Evolutionary conservation across 2,888 invertebrate genomes (phyloP), one percentile per base, ranked within the genome.

Genomic region (Cepaea hortensis): DNA sequence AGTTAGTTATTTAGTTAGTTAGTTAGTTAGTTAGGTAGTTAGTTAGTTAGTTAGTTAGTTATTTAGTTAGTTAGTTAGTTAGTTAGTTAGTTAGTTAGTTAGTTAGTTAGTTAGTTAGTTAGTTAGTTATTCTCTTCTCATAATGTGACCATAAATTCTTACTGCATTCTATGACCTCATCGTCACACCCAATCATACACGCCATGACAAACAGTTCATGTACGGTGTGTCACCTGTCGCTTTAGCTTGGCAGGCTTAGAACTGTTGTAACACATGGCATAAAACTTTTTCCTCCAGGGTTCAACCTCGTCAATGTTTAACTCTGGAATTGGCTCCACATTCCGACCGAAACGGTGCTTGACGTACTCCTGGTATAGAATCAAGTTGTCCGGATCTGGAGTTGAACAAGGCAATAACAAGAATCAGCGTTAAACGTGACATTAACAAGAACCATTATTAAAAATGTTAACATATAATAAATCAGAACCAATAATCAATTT

Each of bases 341-440:
- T 20, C 2, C 85, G 70, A 0, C 79, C 85, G 61, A 72, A 85
- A 20, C 85, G 48, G 48, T 85, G 79, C 55, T 76, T 46, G 3
- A 85, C 61, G 35, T 55, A 85, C 6, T 85, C 85, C 13, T 72
- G 68, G 35, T 85, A 79, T 35, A 79, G 7, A 1, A 35, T 3
- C 18, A 20, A n/a, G 46, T 85, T 83, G 80, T 83, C 85, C 3
- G 87, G 73, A 83, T 84, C 83, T 68, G 55, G 79, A 7, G 84
- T 72, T 18, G 7, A 55, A 55, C 55, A 55, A 35, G 35, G 35
- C 35, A 35, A 35, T 35, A 35, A 35, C 35, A 35, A 35, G 35
- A 35, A 35, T 1, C 35, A 35, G 35, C 35, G 35, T 35, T 35
- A 35, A 35, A 35, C 35, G 35, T 35, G 35, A 35, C 35, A 35